These are phyloP conservation scores for Brachirus orientalis DNA, from an alignment of 2,113 vertebrate species.

Conservation along the genomic window DNA sequence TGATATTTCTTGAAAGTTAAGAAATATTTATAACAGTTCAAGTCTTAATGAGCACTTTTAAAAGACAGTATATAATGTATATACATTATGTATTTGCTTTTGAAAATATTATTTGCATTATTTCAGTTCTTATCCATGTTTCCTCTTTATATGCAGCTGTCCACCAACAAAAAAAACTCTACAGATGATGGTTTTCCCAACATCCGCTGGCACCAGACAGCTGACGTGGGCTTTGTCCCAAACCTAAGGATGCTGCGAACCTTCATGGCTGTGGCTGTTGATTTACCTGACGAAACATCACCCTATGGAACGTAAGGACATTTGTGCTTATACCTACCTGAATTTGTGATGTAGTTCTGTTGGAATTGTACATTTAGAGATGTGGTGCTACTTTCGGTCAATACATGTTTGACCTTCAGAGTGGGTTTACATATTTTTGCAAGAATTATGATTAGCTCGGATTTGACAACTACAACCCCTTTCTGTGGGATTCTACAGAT, in stretches of 20 bases:
- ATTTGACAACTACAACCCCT: not conserved
- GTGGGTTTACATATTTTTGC: not conserved
- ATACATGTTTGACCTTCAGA: not conserved
- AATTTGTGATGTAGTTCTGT: not conserved
- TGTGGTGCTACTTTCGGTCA: not conserved
- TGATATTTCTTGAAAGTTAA: not conserved
- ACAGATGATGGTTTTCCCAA: conserved; percentile 73
- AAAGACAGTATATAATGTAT: not conserved
- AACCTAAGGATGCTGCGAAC: conserved; percentile 87
- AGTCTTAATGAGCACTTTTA: not conserved
- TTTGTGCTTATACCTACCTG: not conserved
- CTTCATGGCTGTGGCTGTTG: conserved; percentile 93
- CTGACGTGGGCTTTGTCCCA: conserved; percentile 85
- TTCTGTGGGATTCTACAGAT: not conserved
- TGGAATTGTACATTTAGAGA: not conserved
- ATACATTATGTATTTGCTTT: not conserved
- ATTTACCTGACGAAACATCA: conserved; percentile 85
- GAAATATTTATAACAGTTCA: not conserved
- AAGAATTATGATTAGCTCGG: conserved; percentile 5
- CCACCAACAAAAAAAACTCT: conserved; percentile 60
- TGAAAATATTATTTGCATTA: not conserved
- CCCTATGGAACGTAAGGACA: conserved; percentile 84
- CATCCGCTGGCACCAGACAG: conserved; percentile 95
- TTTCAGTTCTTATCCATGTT: not conserved
- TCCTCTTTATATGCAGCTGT: conserved; percentile 77